Conservation (phyloP, 2,113 vertebrate species). For the Eolophus roseicapilla region DNA sequence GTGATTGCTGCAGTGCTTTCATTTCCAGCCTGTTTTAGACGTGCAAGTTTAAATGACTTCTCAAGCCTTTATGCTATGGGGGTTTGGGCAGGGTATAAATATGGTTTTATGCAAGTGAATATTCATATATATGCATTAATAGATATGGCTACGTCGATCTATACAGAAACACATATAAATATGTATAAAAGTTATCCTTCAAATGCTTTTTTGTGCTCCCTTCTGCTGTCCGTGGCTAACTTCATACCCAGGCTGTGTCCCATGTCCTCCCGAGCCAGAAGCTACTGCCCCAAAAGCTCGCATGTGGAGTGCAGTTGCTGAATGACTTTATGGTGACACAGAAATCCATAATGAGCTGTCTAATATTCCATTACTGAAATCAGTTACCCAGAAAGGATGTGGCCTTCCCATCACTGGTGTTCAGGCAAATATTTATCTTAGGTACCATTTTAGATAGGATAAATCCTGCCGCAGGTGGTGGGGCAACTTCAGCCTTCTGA, state of each 20-base stretch:
- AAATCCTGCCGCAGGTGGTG: background rate
- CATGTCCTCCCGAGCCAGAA: background rate
- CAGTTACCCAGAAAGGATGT: background rate
- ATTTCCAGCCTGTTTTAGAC: background rate
- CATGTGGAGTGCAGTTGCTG: background rate
- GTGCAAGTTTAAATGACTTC: background rate
- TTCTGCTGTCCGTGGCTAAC: background rate
- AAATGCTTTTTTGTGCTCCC: background rate
- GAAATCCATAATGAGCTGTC: background rate
- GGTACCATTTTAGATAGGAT: background rate
- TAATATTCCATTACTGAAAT: background rate
- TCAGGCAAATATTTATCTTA: background rate
- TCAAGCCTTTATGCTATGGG: background rate
- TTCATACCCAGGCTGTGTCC: background rate
- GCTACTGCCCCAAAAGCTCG: background rate
- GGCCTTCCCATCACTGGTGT: background rate
- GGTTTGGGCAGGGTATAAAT: background rate
- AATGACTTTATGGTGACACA: fast-evolving
- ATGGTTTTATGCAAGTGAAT: fast-evolving
- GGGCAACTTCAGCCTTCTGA: background rate
- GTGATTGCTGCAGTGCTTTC: background rate
- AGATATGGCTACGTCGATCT: background rate
- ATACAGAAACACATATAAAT: background rate
- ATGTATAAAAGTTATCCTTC: background rate
- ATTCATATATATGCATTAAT: background rate